Base-by-base conservation (phyloP, 2,797 vertebrate genomes). In the Chaunax sp. region DNA sequence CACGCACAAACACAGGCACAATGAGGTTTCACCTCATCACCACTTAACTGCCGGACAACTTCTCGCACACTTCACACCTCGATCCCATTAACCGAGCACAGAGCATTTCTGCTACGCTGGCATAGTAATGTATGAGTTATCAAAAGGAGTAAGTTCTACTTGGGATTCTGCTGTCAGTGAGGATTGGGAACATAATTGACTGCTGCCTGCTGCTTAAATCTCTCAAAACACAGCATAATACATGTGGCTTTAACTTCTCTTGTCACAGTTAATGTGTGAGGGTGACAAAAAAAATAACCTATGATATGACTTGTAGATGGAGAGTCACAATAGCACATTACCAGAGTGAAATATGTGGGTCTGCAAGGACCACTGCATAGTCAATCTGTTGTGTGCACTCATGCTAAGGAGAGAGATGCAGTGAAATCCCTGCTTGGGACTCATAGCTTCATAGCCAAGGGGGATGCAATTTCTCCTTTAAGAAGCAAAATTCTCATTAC, bases 351-450 rank as follows among this genome's bases (percentile, higher is more conserved):
- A 83, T 84, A 54, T 78, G 46, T 56, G 50, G 18, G 69, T 60
- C 35, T 69, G 62, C 78, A 89, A 4, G 69, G 79, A 30, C 77
- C 65, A 69, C 64, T 71, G 76, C 63, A 64, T 50, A 75, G 72
- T 82, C 83, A 78, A 86, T 86, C 78, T 75, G 75, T 72, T 62
- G 67, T 79, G 81, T 83, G 73, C 82, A 63, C 41, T 86, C 83
- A 73, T 50, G 81, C 83, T 85, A 84, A 86, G 33, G 78, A 77
- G 61, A 44, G 49, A 56, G 78, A 71, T 56, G 61, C 67, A 18
- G 69, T n/a, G 33, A 78, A 77, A 80, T 81, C 64, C 78, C 64
- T 46, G 55, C 44, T 50, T 44, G 20, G 56, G 61, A 23, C 25
- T 64, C 56, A 25, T 45, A 77, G 69, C 66, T 33, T 35, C 64